Evolutionary conservation across 2,888 invertebrate genomes (phyloP), one percentile per base, ranked within the genome.

Genomic region (Ametastegia equiseti): DNA sequence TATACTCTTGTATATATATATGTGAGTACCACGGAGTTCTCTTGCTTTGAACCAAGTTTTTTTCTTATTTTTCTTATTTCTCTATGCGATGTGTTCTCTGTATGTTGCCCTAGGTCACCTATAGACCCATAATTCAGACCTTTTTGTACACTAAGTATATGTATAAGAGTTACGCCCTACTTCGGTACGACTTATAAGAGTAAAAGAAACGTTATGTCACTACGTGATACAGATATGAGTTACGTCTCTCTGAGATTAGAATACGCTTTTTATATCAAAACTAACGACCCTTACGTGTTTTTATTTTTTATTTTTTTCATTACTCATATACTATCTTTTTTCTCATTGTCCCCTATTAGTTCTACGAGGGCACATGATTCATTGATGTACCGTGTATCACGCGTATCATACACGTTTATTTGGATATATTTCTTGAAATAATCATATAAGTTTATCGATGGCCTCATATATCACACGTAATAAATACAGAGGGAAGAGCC

Each of bases 81-180:
- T 50, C 36, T 19, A 9, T 50, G 19, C 36, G 50, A 15, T 36
- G 36, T 9, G 75, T 23, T 30, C 33, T 19, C 27, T 19, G n/a
- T n/a, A 27, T 36, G 45, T 33, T 75, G 50, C n/a, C 54, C 75
- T 54, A 75, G 75, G 75, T 75, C 75, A 54, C 54, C 75, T 50
- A 75, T 50, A 19, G 6, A 36, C 75, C 54, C 75, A 54, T 75
- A 75, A 75, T 75, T 75, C 75, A 75, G 36, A 54, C 54, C 75
- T 75, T 75, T 75, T 75, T 75, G 33, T 75, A 75, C 75, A 30
- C 19, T 23, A 33, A 54, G n/a, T n/a, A n/a, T n/a, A n/a, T n/a
- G 5, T 47, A 23, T 27, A 36, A 75, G 75, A 54, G 33, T 54
- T 75, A 36, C 36, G 13, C 19, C 50, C 50, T 33, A 15, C 15